Percentiles rank a stretch among this genome's conserved stretches.
These are phyloP conservation scores for human DNA, from an alignment of 2,113 vertebrate species.

Conservation along the genomic window DNA sequence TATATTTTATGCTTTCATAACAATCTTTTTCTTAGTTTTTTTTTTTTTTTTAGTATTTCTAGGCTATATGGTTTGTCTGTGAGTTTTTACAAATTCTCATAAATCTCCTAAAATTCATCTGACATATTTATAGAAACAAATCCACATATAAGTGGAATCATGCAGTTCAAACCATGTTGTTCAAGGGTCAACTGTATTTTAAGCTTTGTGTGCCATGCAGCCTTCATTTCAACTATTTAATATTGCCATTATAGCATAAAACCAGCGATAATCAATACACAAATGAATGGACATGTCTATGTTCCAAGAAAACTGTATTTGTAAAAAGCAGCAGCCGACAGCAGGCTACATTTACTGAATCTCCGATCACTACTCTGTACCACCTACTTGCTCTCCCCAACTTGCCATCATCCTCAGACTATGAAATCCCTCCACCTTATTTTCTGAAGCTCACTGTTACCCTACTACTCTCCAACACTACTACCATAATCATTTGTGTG, in stretches of 20 bases:
- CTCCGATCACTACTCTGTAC: neutral
- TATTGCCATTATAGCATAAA: neutral
- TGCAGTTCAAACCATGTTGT: neutral
- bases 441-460: neutral
- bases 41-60: neutral
- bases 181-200: neutral
- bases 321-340: neutral
- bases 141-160: neutral
- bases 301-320: neutral
- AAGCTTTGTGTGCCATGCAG: neutral
- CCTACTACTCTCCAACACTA: no score
- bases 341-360: neutral
- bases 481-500: neutral
- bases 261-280: rapidly evolving
- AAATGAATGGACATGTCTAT: neutral
- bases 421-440: neutral
- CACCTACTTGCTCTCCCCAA: neutral
- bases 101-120: neutral
- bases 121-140: neutral
- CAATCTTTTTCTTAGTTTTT: neutral
- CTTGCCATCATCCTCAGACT: neutral
- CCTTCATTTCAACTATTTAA: neutral
- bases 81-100: neutral
- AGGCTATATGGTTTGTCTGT: neutral
- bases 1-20: neutral